Evolutionary conservation across 1,140 invertebrate genomes (phyloP).

Genomic region (Copidosoma floridanum): DNA sequence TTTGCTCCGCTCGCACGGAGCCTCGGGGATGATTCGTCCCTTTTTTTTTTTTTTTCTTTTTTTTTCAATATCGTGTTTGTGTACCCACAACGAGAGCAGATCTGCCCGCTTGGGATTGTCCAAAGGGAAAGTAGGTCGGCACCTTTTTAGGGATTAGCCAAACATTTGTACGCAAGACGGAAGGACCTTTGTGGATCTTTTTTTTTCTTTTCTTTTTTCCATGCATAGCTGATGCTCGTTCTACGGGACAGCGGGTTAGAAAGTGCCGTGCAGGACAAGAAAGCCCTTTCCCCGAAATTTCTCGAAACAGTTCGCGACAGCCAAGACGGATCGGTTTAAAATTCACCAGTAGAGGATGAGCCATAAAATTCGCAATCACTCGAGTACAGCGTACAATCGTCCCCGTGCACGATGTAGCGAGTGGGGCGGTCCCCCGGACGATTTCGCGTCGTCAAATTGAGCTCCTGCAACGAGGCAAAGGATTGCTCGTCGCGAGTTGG

Average conservation of each 20-base stretch:
- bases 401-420: too few species aligned
- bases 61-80: too few species aligned
- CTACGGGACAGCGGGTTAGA: neutral
- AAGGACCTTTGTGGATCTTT: slow-evolving; percentile 13
- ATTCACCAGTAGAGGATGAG: too few species aligned
- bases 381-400: too few species aligned
- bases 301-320: too few species aligned
- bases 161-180: neutral
- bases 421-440: neutral
- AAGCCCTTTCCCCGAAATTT: too few species aligned
- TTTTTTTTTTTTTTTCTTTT: too few species aligned
- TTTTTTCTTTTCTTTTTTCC: slow-evolving; percentile 18
- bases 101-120: neutral
- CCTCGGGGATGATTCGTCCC: slow-evolving; percentile 21
- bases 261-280: too few species aligned
- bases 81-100: too few species aligned
- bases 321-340: too few species aligned
- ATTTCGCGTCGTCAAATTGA: slow-evolving; percentile 6
- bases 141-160: slow-evolving; percentile 19
- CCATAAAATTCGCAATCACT: too few species aligned
- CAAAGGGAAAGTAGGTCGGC: slow-evolving; percentile 40
- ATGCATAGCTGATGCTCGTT: neutral
- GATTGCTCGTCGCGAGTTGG: slow-evolving; percentile 43
- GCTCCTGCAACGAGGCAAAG: slow-evolving; percentile 34
- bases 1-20: slow-evolving; percentile 19